A percentile compares a stretch with the other conserved stretches of the same genome.
Evolutionary conservation across 2,888 invertebrate species (phyloP).

Genomic region (Brachylomia viminalis): DNA sequence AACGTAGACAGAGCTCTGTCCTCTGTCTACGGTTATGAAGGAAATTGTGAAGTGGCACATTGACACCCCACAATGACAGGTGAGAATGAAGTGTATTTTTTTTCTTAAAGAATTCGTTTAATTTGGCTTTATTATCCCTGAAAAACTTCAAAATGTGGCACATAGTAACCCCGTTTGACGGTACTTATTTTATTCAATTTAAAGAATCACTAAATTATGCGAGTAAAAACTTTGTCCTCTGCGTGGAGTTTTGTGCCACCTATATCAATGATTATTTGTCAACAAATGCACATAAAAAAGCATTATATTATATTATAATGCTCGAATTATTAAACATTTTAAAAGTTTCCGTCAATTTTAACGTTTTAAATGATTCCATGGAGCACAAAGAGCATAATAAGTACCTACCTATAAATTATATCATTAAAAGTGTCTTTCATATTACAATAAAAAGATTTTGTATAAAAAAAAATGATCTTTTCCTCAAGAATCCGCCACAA

Average conservation of each 20-base stretch:
- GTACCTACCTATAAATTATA: too few relatives aligned
- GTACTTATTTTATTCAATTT: too few relatives aligned
- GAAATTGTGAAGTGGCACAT: too few relatives aligned
- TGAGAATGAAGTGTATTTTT: too few relatives aligned
- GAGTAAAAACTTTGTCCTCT: not conserved
- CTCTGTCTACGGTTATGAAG: too few relatives aligned
- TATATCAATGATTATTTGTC: not conserved
- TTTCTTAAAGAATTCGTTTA: too few relatives aligned
- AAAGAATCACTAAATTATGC: slow-evolving; percentile 2
- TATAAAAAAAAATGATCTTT: not conserved
- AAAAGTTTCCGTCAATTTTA: not conserved
- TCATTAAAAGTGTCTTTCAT: not conserved
- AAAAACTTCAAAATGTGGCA: too few relatives aligned
- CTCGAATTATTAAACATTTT: not conserved
- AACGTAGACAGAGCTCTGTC: too few relatives aligned
- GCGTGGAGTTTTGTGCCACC: not conserved
- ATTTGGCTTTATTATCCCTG: too few relatives aligned
- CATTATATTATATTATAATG: too few relatives aligned
- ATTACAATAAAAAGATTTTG: not conserved
- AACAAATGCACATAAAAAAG: not conserved
- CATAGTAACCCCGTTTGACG: too few relatives aligned
- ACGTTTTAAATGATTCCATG: not conserved
- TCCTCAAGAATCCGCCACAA: not conserved
- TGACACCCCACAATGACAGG: too few relatives aligned
- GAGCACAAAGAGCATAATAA: not conserved